A percentile compares a stretch with the other conserved stretches of the same genome.
These are phyloP conservation scores for Emmelina monodactyla DNA, from an alignment of 2,888 invertebrate genomes.

Conservation along the genomic window DNA sequence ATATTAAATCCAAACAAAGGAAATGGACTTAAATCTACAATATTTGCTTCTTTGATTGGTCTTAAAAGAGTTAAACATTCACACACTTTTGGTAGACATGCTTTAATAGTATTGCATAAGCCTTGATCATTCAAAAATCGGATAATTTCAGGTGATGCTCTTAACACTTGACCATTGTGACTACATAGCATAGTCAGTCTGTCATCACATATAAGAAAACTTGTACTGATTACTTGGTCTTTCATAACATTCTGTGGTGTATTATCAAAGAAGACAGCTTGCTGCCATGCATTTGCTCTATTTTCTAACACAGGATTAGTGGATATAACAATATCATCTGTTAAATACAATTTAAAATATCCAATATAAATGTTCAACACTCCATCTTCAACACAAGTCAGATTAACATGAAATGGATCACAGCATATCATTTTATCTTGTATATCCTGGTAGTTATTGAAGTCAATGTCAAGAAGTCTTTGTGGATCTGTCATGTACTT, in stretches of 20 bases:
- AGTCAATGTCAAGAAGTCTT: constrained; percentile 67
- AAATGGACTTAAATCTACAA: constrained; percentile 69
- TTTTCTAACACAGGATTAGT: constrained; percentile 63
- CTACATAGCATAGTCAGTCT: constrained; percentile 34
- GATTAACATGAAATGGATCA: constrained; percentile 37
- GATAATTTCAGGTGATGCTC: constrained; percentile 35
- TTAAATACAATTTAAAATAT: constrained; percentile 78
- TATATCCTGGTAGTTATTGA: constrained; percentile 64
- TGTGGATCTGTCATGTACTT: constrained; percentile 67
- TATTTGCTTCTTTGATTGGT: constrained; percentile 30
- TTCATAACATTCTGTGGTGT: constrained; percentile 33
- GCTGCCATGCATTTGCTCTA: constrained; percentile 76
- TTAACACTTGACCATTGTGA: constrained; percentile 22
- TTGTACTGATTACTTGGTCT: constrained; percentile 30
- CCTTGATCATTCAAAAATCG: constrained; percentile 58
- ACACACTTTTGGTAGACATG: constrained; percentile 36
- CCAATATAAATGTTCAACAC: constrained; percentile 71
- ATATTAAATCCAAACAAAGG: constrained; percentile 69
- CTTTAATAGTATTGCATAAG: constrained; percentile 41
- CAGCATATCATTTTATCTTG: constrained; percentile 31
- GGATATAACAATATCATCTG: constrained; percentile 67
- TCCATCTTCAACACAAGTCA: constrained; percentile 51
- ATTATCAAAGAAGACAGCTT: constrained; percentile 72
- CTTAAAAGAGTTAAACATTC: constrained; percentile 42
- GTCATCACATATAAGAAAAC: constrained; percentile 41